Percentiles rank a stretch among this genome's conserved stretches.
These are phyloP conservation scores for Aldrovandia affinis DNA, from an alignment of 2,797 vertebrate species.

Conservation along the genomic window DNA sequence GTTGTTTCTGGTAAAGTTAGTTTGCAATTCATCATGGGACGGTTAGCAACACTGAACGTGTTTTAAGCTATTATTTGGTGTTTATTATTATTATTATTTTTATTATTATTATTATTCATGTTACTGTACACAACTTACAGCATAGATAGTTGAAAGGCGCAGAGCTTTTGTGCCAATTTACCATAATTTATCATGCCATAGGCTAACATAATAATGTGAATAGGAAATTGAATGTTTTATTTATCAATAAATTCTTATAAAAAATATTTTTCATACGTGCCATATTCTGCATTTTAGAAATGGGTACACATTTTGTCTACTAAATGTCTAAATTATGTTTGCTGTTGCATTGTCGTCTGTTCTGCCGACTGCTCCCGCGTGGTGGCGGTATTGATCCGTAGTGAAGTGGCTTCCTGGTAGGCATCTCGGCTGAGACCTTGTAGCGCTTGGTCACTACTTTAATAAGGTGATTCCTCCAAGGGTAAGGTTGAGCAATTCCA, in stretches of 20 bases:
- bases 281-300: not conserved
- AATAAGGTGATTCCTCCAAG: not conserved
- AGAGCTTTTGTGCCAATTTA: not conserved
- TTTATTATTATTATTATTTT: not conserved
- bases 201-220: too few species aligned
- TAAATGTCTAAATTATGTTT: not conserved
- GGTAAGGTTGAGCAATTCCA: not conserved
- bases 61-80: not conserved
- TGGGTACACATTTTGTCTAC: not conserved
- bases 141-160: not conserved
- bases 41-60: not conserved
- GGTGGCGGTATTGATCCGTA: constrained; percentile 12
- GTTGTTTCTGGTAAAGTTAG: not conserved
- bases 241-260: not conserved
- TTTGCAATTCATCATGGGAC: not conserved
- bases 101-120: not conserved
- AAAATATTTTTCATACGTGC: not conserved
- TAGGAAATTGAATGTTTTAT: not conserved
- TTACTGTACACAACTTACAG: too few species aligned
- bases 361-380: not conserved
- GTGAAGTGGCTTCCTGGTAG: not conserved
- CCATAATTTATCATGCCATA: too few species aligned
- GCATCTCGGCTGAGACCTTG: not conserved
- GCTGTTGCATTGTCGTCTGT: not conserved
- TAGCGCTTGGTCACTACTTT: not conserved